These are phyloP conservation scores for Malurus alboscapulatus DNA, from an alignment of 2,113 vertebrate species.

Conservation along the genomic window DNA sequence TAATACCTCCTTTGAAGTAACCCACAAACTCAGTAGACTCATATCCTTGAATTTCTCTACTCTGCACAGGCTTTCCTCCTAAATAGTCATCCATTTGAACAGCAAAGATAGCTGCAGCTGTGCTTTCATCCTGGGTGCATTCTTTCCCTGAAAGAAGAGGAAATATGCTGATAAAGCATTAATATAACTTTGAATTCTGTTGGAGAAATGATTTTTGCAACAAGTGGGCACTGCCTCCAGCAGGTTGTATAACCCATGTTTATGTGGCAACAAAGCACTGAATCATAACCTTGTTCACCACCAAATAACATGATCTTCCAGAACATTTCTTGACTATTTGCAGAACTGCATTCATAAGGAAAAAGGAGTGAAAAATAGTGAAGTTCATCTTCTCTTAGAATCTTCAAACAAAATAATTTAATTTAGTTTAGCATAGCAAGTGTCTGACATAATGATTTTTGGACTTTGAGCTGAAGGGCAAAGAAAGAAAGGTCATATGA, in stretches of 20 bases:
- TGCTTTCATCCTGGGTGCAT: slow-evolving; percentile 92
- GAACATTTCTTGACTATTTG: neutral
- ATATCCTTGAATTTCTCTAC: slow-evolving; percentile 86
- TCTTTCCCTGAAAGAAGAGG: slow-evolving; percentile 79
- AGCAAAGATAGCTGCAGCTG: slow-evolving; percentile 88
- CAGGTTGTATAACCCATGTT: neutral
- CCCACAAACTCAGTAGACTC: slow-evolving; percentile 88
- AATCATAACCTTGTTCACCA: neutral
- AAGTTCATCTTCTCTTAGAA: neutral
- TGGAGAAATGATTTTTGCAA: neutral
- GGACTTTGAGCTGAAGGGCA: neutral
- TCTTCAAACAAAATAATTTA: neutral
- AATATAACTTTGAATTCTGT: neutral
- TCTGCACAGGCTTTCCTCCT: slow-evolving; percentile 89
- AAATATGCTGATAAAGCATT: neutral
- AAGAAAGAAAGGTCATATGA: neutral
- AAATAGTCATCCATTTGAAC: slow-evolving; percentile 92
- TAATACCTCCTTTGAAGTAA: slow-evolving; percentile 93
- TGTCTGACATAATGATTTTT: neutral
- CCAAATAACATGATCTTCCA: neutral
- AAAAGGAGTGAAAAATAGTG: neutral
- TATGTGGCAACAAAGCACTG: neutral
- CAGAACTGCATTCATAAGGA: neutral
- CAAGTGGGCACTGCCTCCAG: neutral
- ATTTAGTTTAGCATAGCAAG: neutral